A percentile compares a stretch with the other conserved stretches of the same genome.
phyloP scores from a whole-genome alignment of 2,797 vertebrate genomes.

The Poecile montanus region DNA sequence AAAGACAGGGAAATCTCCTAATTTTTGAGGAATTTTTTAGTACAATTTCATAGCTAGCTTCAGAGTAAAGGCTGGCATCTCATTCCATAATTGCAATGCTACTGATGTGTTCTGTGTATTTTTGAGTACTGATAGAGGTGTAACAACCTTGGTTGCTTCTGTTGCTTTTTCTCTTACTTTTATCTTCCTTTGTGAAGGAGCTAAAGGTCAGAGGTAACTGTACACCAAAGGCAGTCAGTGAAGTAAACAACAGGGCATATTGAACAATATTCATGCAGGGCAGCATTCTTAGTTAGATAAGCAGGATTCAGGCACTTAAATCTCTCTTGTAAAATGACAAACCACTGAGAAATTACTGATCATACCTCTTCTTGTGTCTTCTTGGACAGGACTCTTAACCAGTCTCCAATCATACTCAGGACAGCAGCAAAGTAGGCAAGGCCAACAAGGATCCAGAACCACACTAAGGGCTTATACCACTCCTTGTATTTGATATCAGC shows the following conservation, averaged over 20 bases:
- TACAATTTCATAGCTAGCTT: not conserved
- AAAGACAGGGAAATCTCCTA: not conserved
- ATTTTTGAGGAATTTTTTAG: not conserved
- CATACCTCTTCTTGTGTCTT: conserved; percentile 98
- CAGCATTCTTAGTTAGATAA: not conserved
- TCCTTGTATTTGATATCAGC: conserved; percentile 87
- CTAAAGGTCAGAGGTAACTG: not conserved
- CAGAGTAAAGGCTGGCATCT: not conserved
- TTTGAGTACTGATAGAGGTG: not conserved
- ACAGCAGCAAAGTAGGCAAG: conserved; percentile 98
- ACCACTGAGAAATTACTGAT: not conserved
- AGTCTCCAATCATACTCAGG: conserved; percentile 98
- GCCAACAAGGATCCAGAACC: conserved; percentile 98
- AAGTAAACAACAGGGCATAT: not conserved
- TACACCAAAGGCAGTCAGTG: not conserved
- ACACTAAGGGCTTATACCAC: conserved; percentile 98
- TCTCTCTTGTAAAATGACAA: not conserved
- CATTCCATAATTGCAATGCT: not conserved
- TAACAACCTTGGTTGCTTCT: not conserved
- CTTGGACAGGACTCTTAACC: conserved; percentile 95
- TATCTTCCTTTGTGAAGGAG: not conserved
- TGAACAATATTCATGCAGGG: not conserved
- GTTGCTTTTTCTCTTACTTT: not conserved
- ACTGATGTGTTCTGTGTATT: not conserved
- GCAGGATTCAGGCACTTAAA: not conserved